A percentile compares a stretch with the other conserved stretches of the same genome.
Conservation (phyloP, 2,113 vertebrate species). For the Barbus barbus region DNA sequence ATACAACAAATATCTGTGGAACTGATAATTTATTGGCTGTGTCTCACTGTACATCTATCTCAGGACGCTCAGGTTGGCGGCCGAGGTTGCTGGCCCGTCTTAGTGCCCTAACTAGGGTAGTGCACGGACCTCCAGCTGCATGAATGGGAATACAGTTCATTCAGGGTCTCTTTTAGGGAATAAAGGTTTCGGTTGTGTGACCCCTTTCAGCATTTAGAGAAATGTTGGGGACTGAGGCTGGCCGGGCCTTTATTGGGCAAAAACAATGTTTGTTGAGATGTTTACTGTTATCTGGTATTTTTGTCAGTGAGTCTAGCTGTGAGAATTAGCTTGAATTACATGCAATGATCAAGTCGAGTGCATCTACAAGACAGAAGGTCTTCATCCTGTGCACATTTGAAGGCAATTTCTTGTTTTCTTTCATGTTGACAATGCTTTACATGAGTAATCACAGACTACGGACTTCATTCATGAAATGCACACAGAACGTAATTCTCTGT, state of each 20-base stretch:
- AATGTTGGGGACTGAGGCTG: background rate
- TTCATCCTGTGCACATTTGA: background rate
- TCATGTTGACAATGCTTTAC: background rate
- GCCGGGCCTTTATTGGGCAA: background rate
- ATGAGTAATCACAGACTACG: background rate
- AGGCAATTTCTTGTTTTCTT: background rate
- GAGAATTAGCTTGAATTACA: background rate
- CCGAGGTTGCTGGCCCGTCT: background rate
- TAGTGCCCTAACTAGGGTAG: slow-evolving; percentile 10
- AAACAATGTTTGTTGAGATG: background rate
- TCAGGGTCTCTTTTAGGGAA: slow-evolving; percentile 17
- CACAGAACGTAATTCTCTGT: background rate
- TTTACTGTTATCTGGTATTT: background rate
- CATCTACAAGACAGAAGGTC: background rate
- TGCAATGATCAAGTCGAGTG: background rate
- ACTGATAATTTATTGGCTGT: slow-evolving; percentile 37
- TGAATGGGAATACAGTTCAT: slow-evolving; percentile 22
- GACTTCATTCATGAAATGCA: slow-evolving; percentile 1
- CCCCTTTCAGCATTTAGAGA: background rate
- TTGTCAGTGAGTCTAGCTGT: background rate
- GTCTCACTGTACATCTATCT: background rate
- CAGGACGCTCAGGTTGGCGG: too few relatives aligned
- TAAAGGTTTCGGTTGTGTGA: slow-evolving; percentile 25
- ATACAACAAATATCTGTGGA: slow-evolving; percentile 64
- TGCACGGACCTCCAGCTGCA: background rate